Evolutionary conservation across 2,797 vertebrate species (phyloP).

Genomic region (Tiaroga cobitis): DNA sequence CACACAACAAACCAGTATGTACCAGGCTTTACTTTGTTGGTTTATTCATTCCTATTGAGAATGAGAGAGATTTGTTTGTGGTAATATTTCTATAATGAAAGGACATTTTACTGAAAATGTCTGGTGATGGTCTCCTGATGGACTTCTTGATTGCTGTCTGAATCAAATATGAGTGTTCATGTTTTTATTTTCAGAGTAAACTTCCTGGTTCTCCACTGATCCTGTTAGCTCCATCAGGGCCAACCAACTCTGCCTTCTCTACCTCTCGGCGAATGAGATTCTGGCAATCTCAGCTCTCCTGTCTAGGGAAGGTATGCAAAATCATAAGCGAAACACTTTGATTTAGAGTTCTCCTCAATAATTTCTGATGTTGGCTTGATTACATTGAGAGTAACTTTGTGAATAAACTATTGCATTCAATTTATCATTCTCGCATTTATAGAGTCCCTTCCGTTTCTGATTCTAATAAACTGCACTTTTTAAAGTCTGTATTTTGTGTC

Average conservation of each 20-base stretch:
- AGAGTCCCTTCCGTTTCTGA: not conserved
- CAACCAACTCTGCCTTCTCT: slow-evolving; percentile 86
- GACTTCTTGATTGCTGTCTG: not conserved
- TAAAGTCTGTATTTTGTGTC: not conserved
- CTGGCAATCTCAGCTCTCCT: slow-evolving; percentile 98
- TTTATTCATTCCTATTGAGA: not conserved
- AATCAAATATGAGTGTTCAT: not conserved
- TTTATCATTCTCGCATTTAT: not conserved
- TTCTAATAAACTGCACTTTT: not conserved
- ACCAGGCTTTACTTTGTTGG: too few relatives aligned
- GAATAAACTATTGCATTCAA: not conserved
- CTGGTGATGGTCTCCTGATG: not conserved
- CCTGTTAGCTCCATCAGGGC: slow-evolving; percentile 91
- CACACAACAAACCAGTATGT: slow-evolving; percentile 96
- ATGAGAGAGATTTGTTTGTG: not conserved
- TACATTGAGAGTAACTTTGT: not conserved
- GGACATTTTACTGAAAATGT: not conserved
- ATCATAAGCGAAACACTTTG: not conserved
- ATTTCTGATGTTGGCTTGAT: not conserved
- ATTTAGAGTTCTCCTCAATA: not conserved
- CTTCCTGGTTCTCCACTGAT: slow-evolving; percentile 96
- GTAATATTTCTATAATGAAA: not conserved
- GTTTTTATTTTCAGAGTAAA: slow-evolving; percentile 82
- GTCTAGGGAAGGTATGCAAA: slow-evolving; percentile 89
- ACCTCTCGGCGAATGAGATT: slow-evolving; percentile 93